Percentiles rank a stretch among this genome's conserved stretches.
phyloP scores from a whole-genome alignment of 2,888 invertebrate genomes.

The Cantharis rustica region DNA sequence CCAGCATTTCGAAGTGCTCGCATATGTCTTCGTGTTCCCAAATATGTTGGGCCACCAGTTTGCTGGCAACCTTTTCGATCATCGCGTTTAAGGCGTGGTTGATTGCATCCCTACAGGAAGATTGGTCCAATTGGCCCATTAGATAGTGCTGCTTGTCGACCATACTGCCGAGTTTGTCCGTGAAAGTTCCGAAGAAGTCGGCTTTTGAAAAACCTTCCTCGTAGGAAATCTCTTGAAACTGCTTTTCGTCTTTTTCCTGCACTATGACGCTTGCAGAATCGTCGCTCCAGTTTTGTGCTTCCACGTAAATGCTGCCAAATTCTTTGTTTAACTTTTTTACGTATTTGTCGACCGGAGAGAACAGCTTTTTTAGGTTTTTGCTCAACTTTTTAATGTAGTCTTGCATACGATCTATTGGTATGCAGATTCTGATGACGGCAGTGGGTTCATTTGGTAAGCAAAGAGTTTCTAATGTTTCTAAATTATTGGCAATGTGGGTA shows the following conservation, averaged over 20 bases:
- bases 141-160: slow-evolving; percentile 72
- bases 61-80: slow-evolving; percentile 65
- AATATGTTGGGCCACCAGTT: slow-evolving; percentile 68
- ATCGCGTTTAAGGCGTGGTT: slow-evolving; percentile 63
- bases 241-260: background rate
- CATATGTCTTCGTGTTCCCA: slow-evolving; percentile 72
- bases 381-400: slow-evolving; percentile 14
- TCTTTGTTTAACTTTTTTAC: slow-evolving; percentile 25
- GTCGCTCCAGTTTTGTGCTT: background rate
- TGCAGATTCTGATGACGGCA: slow-evolving; percentile 41
- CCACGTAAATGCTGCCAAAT: slow-evolving; percentile 3
- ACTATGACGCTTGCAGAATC: background rate
- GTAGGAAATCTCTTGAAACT: slow-evolving; percentile 57
- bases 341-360: slow-evolving; percentile 26
- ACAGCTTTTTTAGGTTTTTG: slow-evolving; percentile 19
- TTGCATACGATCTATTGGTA: slow-evolving; percentile 44
- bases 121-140: slow-evolving; percentile 66
- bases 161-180: slow-evolving; percentile 65
- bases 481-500: slow-evolving; percentile 32
- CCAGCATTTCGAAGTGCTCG: slow-evolving; percentile 72
- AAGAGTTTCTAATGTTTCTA: slow-evolving; percentile 40
- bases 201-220: slow-evolving; percentile 66
- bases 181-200: slow-evolving; percentile 63
- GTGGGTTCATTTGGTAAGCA: slow-evolving; percentile 37
- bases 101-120: slow-evolving; percentile 66